A percentile compares a stretch with the other conserved stretches of the same genome.
Conservation (phyloP, 2,888 invertebrate species). For the Clepsis dumicolana region DNA sequence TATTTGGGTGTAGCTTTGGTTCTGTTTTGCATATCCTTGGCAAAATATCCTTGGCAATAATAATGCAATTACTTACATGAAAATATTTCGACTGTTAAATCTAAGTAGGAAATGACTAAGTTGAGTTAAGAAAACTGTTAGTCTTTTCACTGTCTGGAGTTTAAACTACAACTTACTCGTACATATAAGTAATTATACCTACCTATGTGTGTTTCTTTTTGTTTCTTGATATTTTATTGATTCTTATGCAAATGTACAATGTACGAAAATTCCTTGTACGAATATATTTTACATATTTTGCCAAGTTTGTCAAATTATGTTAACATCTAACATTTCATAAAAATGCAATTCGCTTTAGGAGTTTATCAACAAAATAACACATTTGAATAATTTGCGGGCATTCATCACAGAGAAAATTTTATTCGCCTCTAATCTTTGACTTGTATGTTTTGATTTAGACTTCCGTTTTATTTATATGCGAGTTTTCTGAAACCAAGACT, state of each 20-base stretch:
- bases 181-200: too few relatives aligned
- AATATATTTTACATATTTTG: not conserved
- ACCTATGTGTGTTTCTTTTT: too few relatives aligned
- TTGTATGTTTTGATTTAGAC: conserved; percentile 1
- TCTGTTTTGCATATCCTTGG: too few relatives aligned
- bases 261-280: not conserved
- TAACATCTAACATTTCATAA: not conserved
- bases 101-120: too few relatives aligned
- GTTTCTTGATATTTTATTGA: not conserved
- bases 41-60: too few relatives aligned
- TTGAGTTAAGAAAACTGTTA: too few relatives aligned
- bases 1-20: too few relatives aligned
- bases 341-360: not conserved
- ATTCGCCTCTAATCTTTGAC: not conserved
- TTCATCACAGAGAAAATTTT: conserved; percentile 8
- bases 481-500: not conserved
- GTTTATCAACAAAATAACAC: conserved; percentile 1
- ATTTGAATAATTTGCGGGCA: conserved; percentile 13
- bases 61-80: too few relatives aligned
- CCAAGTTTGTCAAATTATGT: not conserved
- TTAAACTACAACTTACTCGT: too few relatives aligned
- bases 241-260: not conserved
- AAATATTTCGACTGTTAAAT: too few relatives aligned
- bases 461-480: not conserved
- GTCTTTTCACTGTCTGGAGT: too few relatives aligned